These are phyloP conservation scores for Ancistrus triradiatus DNA, from an alignment of 2,113 vertebrate genomes.

Conservation along the genomic window DNA sequence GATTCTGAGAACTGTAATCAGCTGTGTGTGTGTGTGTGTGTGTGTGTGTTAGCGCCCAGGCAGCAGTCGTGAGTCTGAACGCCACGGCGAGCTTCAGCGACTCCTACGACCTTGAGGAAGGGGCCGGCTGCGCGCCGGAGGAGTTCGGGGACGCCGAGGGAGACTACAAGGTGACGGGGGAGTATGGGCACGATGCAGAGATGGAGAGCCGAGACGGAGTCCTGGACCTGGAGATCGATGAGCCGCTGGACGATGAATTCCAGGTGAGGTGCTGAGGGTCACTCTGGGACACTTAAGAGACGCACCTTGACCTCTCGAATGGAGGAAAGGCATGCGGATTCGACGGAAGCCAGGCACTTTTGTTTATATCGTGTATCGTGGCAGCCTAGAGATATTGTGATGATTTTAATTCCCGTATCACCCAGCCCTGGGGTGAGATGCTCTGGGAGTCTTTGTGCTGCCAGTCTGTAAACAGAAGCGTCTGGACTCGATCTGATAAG, in stretches of 20 bases:
- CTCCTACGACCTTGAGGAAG: slow-evolving; percentile 75
- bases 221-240: slow-evolving; percentile 92
- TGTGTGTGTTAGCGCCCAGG: slow-evolving; percentile 67
- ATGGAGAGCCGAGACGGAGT: slow-evolving; percentile 82
- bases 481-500: slow-evolving; percentile 97
- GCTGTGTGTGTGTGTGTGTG: background rate
- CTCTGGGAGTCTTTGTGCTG: slow-evolving; percentile 71
- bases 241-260: slow-evolving; percentile 90
- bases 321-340: too few relatives aligned
- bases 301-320: too few relatives aligned
- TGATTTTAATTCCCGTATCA: too few relatives aligned
- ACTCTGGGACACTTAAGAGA: too few relatives aligned
- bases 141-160: slow-evolving; percentile 67
- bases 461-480: slow-evolving; percentile 70
- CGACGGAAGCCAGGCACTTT: too few relatives aligned
- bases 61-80: slow-evolving; percentile 74
- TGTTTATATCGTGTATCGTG: too few relatives aligned
- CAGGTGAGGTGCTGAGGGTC: too few relatives aligned
- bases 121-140: slow-evolving; percentile 70
- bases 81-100: slow-evolving; percentile 68
- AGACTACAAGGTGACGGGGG: slow-evolving; percentile 48
- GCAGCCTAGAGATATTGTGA: too few relatives aligned
- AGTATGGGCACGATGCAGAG: slow-evolving; percentile 65
- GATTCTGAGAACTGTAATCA: too few relatives aligned
- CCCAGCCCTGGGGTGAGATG: too few relatives aligned